These are phyloP conservation scores for Mya arenaria DNA, from an alignment of 1,140 invertebrate genomes.

Conservation along the genomic window DNA sequence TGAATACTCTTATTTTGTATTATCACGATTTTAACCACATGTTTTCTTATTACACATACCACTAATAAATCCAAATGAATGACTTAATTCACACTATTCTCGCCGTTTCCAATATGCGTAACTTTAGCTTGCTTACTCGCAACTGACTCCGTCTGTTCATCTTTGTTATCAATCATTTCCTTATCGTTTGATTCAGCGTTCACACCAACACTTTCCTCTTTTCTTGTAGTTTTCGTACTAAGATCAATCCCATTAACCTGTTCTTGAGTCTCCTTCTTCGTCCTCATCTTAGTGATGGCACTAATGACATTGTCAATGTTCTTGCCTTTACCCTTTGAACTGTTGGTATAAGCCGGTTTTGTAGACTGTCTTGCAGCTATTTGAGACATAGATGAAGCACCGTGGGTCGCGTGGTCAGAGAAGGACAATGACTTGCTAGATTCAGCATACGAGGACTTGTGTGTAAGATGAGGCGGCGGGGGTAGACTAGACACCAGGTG, in stretches of 20 bases:
- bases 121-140: neutral
- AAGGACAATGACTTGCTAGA: slow-evolving; percentile 21
- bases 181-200: neutral
- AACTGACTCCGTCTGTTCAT: no score
- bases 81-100: neutral
- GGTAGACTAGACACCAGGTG: slow-evolving; percentile 27
- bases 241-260: slow-evolving; percentile 46
- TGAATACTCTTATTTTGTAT: no score
- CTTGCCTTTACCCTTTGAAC: slow-evolving; percentile 44
- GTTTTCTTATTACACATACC: no score
- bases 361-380: slow-evolving; percentile 14
- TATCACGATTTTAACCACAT: no score
- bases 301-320: slow-evolving; percentile 40
- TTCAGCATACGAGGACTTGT: neutral
- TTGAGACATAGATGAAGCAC: neutral
- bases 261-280: slow-evolving; percentile 49
- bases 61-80: no score
- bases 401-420: neutral
- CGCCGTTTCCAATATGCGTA: neutral
- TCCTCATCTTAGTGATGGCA: slow-evolving; percentile 42
- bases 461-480: slow-evolving; percentile 25
- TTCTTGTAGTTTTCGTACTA: slow-evolving; percentile 36
- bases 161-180: no score
- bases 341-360: neutral
- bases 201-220: neutral